These are phyloP conservation scores for Caenorhabditis latens DNA, from an alignment of 1,140 invertebrate species.

Conservation along the genomic window DNA sequence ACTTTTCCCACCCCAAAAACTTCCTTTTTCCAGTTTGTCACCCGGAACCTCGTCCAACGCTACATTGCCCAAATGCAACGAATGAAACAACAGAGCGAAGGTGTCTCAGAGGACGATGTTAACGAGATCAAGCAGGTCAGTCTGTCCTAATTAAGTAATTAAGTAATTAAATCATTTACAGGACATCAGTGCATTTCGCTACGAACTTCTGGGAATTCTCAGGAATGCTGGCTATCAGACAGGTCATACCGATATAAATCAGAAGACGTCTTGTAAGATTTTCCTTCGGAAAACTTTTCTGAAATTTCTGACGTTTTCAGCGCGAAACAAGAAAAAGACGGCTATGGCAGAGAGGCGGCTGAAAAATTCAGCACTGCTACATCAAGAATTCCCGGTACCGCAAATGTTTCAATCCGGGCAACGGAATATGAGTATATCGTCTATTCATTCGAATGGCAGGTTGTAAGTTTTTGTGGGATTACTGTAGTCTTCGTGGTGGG, in stretches of 20 bases:
- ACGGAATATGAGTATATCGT: slow-evolving; percentile 43
- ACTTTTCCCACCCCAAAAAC: too few species aligned
- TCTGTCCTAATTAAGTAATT: not conserved
- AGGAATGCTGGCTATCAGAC: slow-evolving; percentile 67
- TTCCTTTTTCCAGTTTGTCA: slow-evolving; percentile 82
- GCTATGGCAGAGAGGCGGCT: slow-evolving; percentile 68
- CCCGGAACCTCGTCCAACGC: slow-evolving; percentile 85
- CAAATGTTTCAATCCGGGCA: slow-evolving; percentile 59
- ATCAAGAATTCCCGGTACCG: slow-evolving; percentile 67
- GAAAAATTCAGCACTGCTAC: slow-evolving; percentile 64
- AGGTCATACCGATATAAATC: slow-evolving; percentile 67
- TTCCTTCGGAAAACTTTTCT: not conserved
- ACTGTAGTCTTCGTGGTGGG: not conserved
- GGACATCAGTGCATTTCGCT: slow-evolving; percentile 69
- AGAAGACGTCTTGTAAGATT: slow-evolving; percentile 67
- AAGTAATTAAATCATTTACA: not conserved
- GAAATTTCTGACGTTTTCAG: slow-evolving; percentile 54
- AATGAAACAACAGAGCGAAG: slow-evolving; percentile 85
- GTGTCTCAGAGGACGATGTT: slow-evolving; percentile 95
- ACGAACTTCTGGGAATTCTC: slow-evolving; percentile 67
- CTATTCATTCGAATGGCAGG: slow-evolving; percentile 35
- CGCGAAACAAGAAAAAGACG: slow-evolving; percentile 67
- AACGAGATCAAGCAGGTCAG: slow-evolving; percentile 93
- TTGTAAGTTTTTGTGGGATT: slow-evolving; percentile 10
- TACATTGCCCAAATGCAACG: slow-evolving; percentile 88